Evolutionary conservation across 2,888 invertebrate genomes (phyloP).

Genomic region (Meganola albula): DNA sequence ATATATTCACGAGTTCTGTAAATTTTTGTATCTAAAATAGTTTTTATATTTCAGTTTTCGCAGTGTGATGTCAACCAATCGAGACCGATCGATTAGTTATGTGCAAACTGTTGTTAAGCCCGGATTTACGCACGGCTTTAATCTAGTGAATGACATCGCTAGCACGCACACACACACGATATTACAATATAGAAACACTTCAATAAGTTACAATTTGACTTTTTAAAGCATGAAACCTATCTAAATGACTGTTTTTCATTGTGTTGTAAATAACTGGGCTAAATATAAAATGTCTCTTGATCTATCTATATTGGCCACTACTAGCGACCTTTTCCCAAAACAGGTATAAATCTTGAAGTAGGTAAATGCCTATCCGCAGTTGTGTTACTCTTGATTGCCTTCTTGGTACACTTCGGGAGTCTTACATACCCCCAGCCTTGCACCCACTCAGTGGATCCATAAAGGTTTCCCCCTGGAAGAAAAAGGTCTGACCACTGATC

Average conservation of each 20-base stretch:
- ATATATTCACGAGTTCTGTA: conserved; percentile 11
- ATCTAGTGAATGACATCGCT: conserved; percentile 48
- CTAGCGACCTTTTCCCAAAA: neutral
- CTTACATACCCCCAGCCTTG: too few species aligned
- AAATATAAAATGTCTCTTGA: neutral
- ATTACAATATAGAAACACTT: conserved; percentile 17
- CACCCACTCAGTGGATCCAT: too few species aligned
- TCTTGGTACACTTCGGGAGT: too few species aligned
- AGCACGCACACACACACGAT: conserved; percentile 41
- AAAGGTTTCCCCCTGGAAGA: too few species aligned
- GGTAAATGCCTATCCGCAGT: too few species aligned
- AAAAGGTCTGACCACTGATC: too few species aligned
- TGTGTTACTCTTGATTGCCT: too few species aligned
- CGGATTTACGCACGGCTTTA: conserved; percentile 43
- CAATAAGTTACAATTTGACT: neutral
- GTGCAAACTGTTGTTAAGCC: conserved; percentile 58
- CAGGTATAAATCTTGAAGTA: neutral
- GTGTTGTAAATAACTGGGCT: neutral
- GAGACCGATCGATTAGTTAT: conserved; percentile 50
- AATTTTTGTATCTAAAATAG: conserved; percentile 18
- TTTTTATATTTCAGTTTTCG: conserved; percentile 27
- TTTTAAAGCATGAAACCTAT: neutral
- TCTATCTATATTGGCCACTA: neutral
- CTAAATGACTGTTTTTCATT: neutral
- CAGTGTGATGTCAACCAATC: conserved; percentile 48